Conservation (phyloP, 2,113 vertebrate species). For the Ondatra zibethicus region DNA sequence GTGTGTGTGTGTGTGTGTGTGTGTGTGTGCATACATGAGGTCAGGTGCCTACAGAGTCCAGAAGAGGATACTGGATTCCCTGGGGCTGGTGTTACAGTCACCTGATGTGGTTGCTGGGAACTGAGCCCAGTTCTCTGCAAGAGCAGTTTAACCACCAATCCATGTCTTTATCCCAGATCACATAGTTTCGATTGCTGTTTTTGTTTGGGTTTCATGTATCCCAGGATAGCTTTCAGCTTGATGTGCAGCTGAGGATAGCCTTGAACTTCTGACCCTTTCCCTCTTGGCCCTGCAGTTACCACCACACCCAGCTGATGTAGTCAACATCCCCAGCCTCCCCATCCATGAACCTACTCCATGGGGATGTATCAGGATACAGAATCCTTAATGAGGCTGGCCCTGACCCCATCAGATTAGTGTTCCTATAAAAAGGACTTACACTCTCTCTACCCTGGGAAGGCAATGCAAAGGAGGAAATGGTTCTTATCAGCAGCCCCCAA, state of each 20-base stretch:
- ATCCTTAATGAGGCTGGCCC: not conserved
- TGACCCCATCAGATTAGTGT: not conserved
- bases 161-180: not conserved
- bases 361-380: not conserved
- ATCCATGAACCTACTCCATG: not conserved
- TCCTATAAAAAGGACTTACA: not conserved
- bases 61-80: not conserved
- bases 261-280: not conserved
- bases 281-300: not conserved
- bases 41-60: not conserved
- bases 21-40: not conserved
- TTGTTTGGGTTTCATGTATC: not conserved
- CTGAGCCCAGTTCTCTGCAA: not conserved
- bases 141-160: not conserved
- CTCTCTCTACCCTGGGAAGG: not conserved
- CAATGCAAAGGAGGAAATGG: not conserved
- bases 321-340: not conserved
- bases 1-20: not conserved
- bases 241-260: not conserved
- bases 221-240: not conserved
- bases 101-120: not conserved
- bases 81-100: too few relatives aligned
- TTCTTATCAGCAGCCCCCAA: not conserved
- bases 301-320: not conserved
- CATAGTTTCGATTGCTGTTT: not conserved